These are phyloP conservation scores for Sibirionetta formosa DNA, from an alignment of 2,797 vertebrate species.

Conservation along the genomic window DNA sequence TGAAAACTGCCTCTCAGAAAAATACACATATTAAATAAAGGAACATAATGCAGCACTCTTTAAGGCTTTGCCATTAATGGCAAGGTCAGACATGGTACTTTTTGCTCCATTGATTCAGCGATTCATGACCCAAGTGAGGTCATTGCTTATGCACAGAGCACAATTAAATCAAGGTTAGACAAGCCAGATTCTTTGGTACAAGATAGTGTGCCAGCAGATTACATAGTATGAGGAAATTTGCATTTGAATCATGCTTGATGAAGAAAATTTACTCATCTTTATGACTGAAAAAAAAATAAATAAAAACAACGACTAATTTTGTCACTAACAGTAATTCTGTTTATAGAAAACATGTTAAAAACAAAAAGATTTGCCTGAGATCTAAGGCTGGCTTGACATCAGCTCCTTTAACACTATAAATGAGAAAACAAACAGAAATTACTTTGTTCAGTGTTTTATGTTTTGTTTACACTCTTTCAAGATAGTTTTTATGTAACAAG, in stretches of 20 bases:
- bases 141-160: slow-evolving; percentile 72
- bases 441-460: neutral
- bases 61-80: slow-evolving; percentile 70
- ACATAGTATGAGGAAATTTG: slow-evolving; percentile 37
- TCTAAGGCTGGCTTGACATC: neutral
- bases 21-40: slow-evolving; percentile 29
- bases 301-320: neutral
- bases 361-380: neutral
- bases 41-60: slow-evolving; percentile 20
- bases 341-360: slow-evolving; percentile 1
- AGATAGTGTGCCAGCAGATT: slow-evolving; percentile 62
- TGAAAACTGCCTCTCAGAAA: neutral
- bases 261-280: slow-evolving; percentile 4
- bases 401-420: neutral
- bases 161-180: slow-evolving; percentile 80
- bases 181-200: slow-evolving; percentile 59
- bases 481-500: neutral
- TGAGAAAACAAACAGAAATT: neutral
- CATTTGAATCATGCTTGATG: slow-evolving; percentile 1
- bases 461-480: neutral
- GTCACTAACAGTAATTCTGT: neutral
- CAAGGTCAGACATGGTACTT: slow-evolving; percentile 75
- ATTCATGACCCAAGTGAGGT: slow-evolving; percentile 73
- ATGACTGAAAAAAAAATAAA: neutral
- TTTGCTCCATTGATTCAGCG: slow-evolving; percentile 76